Evolutionary conservation across 2,888 invertebrate genomes (phyloP).

Genomic region (Phyllotreta cruciferae): DNA sequence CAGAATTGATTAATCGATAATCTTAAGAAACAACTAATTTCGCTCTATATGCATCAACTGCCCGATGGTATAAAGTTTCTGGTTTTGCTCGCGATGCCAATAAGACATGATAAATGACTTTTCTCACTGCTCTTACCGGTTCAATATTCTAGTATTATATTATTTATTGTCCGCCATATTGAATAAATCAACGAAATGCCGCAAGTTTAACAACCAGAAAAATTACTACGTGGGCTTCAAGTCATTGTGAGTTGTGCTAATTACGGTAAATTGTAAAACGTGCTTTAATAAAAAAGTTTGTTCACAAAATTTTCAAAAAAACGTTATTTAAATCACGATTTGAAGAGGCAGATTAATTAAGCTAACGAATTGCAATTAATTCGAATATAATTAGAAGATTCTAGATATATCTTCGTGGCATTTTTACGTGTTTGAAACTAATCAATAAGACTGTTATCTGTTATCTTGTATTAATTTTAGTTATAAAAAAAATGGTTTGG

Average conservation of each 20-base stretch:
- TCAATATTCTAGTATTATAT: slow-evolving; percentile 11
- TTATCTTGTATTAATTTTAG: background rate
- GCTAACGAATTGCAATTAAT: background rate
- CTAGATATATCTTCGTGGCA: background rate
- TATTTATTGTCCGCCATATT: slow-evolving; percentile 14
- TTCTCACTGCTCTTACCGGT: slow-evolving; percentile 12
- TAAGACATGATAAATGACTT: slow-evolving; percentile 15
- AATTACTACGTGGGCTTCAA: background rate
- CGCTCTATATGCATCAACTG: slow-evolving; percentile 11
- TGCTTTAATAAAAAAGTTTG: too few species aligned
- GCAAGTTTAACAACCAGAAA: slow-evolving; percentile 15
- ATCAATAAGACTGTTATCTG: too few species aligned
- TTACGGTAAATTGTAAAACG: too few species aligned
- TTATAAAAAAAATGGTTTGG: background rate
- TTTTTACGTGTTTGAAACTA: too few species aligned
- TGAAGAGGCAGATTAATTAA: background rate
- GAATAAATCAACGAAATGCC: slow-evolving; percentile 14
- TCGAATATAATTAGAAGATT: background rate
- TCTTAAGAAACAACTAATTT: slow-evolving; percentile 1
- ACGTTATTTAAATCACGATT: too few species aligned
- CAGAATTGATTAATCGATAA: slow-evolving; percentile 8
- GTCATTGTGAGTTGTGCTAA: background rate
- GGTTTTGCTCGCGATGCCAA: slow-evolving; percentile 9
- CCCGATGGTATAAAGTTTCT: slow-evolving; percentile 1
- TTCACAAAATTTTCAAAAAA: too few species aligned